phyloP scores from a whole-genome alignment of 2,888 invertebrate species.

The Hydriomena furcata region DNA sequence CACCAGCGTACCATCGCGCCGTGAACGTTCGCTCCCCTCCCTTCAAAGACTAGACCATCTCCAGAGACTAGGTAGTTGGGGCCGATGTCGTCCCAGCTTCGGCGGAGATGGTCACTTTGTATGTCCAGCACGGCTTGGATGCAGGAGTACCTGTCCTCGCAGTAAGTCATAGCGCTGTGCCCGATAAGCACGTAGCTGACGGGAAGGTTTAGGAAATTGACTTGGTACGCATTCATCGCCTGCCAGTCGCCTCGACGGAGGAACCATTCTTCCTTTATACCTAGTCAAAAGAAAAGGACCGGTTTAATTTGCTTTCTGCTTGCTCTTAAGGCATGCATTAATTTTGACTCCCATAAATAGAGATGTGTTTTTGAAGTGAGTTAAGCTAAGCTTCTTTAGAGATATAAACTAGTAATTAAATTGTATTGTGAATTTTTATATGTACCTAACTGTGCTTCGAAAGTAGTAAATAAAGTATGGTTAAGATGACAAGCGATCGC shows the following conservation, averaged over 20 bases:
- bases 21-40: conserved; percentile 63
- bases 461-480: no score
- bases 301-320: no score
- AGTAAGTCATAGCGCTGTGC: conserved; percentile 56
- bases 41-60: conserved; percentile 66
- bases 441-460: no score
- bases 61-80: conserved; percentile 69
- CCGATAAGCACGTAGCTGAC: conserved; percentile 59
- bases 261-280: conserved; percentile 68
- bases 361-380: no score
- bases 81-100: conserved; percentile 59
- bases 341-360: no score
- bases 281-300: conserved; percentile 47
- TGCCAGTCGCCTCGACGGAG: conserved; percentile 71
- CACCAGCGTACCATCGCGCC: conserved; percentile 57
- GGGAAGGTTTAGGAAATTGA: conserved; percentile 53
- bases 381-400: no score
- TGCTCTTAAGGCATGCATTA: no score
- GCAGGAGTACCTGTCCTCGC: conserved; percentile 53
- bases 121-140: conserved; percentile 52
- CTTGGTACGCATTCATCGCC: conserved; percentile 56
- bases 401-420: no score
- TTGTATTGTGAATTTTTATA: no score
- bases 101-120: conserved; percentile 55
- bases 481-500: no score